phyloP scores from a whole-genome alignment of 92 coral and sea anemone genomes.

The Bergia sp. region DNA sequence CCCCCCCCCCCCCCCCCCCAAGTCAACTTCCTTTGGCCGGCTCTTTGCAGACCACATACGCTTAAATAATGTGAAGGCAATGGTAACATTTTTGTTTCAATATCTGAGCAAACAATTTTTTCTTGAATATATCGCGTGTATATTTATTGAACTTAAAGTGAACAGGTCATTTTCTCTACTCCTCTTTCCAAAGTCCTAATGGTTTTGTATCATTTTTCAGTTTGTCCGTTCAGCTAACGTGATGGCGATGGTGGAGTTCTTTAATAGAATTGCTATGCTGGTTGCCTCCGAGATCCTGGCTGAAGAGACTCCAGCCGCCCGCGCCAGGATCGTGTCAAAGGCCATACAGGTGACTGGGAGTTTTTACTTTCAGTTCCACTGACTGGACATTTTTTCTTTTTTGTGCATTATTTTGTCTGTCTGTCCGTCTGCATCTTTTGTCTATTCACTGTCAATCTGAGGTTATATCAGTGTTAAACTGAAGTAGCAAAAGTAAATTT shows the following conservation, averaged over 20 bases:
- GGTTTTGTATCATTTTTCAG: conserved; percentile 46
- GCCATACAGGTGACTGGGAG: conserved; percentile 81
- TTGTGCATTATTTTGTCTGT: background rate
- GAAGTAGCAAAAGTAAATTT: too few species aligned
- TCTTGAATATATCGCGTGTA: too few species aligned
- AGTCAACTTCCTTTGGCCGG: too few species aligned
- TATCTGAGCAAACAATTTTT: too few species aligned
- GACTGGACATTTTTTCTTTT: background rate
- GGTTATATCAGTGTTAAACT: too few species aligned
- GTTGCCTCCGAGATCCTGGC: conserved; percentile 93
- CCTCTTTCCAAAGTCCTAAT: background rate
- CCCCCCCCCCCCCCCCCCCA: too few species aligned
- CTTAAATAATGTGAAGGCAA: conserved; percentile 87
- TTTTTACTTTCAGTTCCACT: too few species aligned
- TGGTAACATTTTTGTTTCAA: conserved; percentile 81
- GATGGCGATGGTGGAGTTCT: conserved; percentile 98
- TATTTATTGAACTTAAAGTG: background rate
- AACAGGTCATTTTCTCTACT: background rate
- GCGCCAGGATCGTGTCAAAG: conserved; percentile 90
- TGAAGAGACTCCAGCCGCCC: conserved; percentile 77
- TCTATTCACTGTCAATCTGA: too few species aligned
- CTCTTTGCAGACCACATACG: conserved; percentile 59
- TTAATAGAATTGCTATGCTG: conserved; percentile 90
- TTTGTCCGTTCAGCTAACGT: conserved; percentile 91
- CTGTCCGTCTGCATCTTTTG: too few species aligned